phyloP scores from a whole-genome alignment of 1,140 invertebrate species.

The Bursaphelenchus mucronatus region DNA sequence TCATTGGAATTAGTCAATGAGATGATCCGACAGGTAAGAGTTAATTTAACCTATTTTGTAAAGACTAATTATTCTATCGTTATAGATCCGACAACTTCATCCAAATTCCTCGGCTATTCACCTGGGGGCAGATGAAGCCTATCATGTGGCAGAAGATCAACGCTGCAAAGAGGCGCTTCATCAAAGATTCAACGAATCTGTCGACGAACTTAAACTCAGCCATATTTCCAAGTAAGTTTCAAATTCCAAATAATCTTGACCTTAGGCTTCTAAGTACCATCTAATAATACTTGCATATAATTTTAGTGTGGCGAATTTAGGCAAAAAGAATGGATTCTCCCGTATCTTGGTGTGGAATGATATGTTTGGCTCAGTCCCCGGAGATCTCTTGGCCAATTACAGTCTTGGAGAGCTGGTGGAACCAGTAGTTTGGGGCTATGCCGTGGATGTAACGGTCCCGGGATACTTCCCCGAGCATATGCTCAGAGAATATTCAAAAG shows the following conservation, averaged over 20 bases:
- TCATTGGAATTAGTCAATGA: conserved; percentile 63
- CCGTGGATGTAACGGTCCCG: conserved; percentile 33
- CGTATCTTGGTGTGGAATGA: conserved; percentile 48
- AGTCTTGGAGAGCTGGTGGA: conserved; percentile 38
- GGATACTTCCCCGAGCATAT: conserved; percentile 47
- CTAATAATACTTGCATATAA: neutral
- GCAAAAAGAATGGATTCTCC: conserved; percentile 38
- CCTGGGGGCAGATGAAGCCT: conserved; percentile 64
- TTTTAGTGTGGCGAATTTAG: conserved; percentile 47
- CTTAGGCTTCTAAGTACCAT: neutral
- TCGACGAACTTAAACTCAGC: conserved; percentile 42
- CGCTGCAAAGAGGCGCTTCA: conserved; percentile 26
- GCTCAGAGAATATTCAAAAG: conserved; percentile 37
- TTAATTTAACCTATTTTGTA: neutral
- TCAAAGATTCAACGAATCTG: conserved; percentile 31
- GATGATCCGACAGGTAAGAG: conserved; percentile 66
- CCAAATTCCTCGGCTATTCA: conserved; percentile 61
- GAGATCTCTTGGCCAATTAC: conserved; percentile 3
- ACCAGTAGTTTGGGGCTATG: conserved; percentile 39
- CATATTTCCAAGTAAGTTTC: conserved; percentile 40
- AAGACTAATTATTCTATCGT: conserved; percentile 4
- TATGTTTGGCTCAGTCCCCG: conserved; percentile 35
- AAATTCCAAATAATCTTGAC: conserved; percentile 1
- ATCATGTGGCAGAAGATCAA: conserved; percentile 43
- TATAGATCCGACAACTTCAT: conserved; percentile 62